phyloP scores from a whole-genome alignment of 2,113 vertebrate species.

The Bothrops jararaca region DNA sequence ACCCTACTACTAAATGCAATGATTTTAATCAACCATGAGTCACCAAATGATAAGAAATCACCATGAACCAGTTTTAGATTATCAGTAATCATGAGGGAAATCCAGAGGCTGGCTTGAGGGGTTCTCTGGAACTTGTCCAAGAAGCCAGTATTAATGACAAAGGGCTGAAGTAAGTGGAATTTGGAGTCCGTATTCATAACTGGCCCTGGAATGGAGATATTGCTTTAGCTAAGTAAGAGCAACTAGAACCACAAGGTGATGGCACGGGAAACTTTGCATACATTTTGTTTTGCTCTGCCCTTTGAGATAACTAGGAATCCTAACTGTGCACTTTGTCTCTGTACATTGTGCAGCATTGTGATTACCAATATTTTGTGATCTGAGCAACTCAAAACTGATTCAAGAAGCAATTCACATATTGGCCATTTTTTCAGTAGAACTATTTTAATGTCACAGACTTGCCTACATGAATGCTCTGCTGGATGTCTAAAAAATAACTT shows the following conservation, averaged over 20 bases:
- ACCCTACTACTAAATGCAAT: background rate
- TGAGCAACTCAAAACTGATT: background rate
- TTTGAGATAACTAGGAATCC: background rate
- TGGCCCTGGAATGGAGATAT: background rate
- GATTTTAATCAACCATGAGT: background rate
- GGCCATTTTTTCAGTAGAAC: background rate
- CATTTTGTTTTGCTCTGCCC: background rate
- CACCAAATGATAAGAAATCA: background rate
- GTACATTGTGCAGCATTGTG: background rate
- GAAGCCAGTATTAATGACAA: background rate
- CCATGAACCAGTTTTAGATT: background rate
- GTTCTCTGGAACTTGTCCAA: background rate
- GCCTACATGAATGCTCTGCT: background rate
- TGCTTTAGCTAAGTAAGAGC: background rate
- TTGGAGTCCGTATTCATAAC: background rate
- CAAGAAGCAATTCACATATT: background rate
- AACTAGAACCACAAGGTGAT: background rate
- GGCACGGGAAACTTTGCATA: background rate
- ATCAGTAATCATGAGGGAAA: background rate
- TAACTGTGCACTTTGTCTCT: background rate
- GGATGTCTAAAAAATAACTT: background rate
- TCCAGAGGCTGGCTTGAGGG: background rate
- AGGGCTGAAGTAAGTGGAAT: background rate
- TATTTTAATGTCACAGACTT: background rate
- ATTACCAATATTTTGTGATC: background rate